These are phyloP conservation scores for Rhinella marina DNA, from an alignment of 2,797 vertebrate genomes.

Conservation along the genomic window DNA sequence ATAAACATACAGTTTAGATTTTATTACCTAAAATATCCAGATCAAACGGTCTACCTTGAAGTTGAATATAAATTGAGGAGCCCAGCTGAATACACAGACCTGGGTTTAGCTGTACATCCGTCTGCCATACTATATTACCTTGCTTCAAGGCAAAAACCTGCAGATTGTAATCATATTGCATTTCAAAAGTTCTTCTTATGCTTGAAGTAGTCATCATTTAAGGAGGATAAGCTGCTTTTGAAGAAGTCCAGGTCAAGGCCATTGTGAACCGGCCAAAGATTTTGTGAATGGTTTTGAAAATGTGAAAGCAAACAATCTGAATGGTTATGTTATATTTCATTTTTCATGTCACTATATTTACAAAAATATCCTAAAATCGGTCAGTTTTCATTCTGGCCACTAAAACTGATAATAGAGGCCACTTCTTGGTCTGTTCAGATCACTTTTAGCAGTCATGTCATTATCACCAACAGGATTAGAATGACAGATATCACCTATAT, in stretches of 20 bases:
- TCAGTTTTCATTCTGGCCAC: too few relatives aligned
- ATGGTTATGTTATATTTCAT: too few relatives aligned
- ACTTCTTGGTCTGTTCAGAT: too few relatives aligned
- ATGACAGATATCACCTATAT: too few relatives aligned
- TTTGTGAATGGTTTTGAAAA: neutral
- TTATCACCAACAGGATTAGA: too few relatives aligned
- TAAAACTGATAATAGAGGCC: too few relatives aligned
- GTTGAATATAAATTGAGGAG: neutral
- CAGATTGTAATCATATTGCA: neutral
- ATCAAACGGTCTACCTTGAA: constrained; percentile 3
- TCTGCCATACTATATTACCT: neutral
- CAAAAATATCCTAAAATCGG: too few relatives aligned
- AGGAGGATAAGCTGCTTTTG: neutral
- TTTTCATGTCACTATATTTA: too few relatives aligned
- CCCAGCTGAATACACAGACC: constrained; percentile 22
- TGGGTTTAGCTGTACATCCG: constrained; percentile 22
- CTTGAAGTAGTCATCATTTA: neutral
- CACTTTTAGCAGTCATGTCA: too few relatives aligned
- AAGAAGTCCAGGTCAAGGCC: neutral
- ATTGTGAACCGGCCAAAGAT: neutral
- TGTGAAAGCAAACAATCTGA: neutral
- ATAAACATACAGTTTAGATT: constrained; percentile 8
- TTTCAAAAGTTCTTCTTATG: neutral
- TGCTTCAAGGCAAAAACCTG: constrained; percentile 29
- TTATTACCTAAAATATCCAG: neutral